Evolutionary conservation across 2,888 invertebrate genomes (phyloP).

Genomic region (Hofmannophila pseudospretella): DNA sequence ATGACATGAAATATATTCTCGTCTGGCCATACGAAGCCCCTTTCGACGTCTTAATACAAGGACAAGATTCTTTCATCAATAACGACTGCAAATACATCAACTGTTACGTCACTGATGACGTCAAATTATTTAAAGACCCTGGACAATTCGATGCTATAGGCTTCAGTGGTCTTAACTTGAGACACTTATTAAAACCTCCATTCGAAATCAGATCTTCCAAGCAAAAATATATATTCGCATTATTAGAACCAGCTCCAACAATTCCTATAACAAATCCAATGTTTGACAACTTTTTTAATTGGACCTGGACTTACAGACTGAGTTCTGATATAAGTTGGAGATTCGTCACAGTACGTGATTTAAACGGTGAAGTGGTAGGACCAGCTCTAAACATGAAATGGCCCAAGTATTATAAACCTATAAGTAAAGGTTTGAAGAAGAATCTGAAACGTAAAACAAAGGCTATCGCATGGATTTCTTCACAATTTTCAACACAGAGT

Average conservation of each 20-base stretch:
- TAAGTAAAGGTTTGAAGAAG: conserved; percentile 17
- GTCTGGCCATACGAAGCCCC: neutral
- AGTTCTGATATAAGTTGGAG: conserved; percentile 24
- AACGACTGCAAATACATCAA: conserved; percentile 20
- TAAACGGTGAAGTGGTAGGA: conserved; percentile 18
- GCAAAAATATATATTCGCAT: conserved; percentile 29
- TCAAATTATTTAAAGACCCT: conserved; percentile 16
- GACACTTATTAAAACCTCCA: conserved; percentile 19
- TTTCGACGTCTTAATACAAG: conserved; percentile 8
- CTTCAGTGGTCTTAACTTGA: conserved; percentile 22
- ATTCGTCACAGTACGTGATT: conserved; percentile 21
- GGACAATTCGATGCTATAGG: conserved; percentile 32
- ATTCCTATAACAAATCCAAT: conserved; percentile 22
- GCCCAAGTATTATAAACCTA: conserved; percentile 18
- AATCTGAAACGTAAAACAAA: conserved; percentile 25
- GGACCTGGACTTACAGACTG: conserved; percentile 30
- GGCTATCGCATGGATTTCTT: conserved; percentile 33
- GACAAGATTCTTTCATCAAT: neutral
- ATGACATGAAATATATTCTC: neutral
- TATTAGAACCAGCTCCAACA: conserved; percentile 28
- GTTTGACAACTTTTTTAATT: conserved; percentile 30
- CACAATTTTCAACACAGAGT: conserved; percentile 25
- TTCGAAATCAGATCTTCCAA: conserved; percentile 4
- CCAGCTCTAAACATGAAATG: conserved; percentile 22
- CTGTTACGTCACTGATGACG: conserved; percentile 21